These are phyloP conservation scores for Odontothrips loti DNA, from an alignment of 2,888 invertebrate species.

Conservation along the genomic window DNA sequence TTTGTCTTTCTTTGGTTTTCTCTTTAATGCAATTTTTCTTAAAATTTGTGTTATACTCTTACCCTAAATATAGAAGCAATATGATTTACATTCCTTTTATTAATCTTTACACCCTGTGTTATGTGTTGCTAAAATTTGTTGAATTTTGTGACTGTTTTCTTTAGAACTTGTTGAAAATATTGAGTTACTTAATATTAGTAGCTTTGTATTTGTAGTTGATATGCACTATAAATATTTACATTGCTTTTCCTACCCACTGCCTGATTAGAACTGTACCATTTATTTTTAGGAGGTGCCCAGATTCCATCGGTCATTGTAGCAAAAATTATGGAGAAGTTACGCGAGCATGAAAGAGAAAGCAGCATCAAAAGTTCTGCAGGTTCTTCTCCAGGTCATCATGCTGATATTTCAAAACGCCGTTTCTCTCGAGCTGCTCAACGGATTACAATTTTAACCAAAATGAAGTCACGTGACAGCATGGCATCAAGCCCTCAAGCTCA, in stretches of 20 bases:
- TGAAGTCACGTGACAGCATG: slow-evolving; percentile 28
- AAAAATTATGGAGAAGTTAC: slow-evolving; percentile 63
- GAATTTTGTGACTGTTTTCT: no score
- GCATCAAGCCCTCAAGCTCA: slow-evolving; percentile 33
- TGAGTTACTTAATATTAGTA: slow-evolving; percentile 29
- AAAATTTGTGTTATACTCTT: background rate
- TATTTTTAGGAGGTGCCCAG: slow-evolving; percentile 64
- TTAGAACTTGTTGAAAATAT: no score
- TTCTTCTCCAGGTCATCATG: slow-evolving; percentile 33
- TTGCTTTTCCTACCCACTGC: no score
- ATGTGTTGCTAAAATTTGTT: slow-evolving; percentile 9
- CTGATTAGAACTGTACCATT: slow-evolving; percentile 32
- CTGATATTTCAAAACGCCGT: slow-evolving; percentile 33
- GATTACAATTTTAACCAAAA: slow-evolving; percentile 31
- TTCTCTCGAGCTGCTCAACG: slow-evolving; percentile 27
- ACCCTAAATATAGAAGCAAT: background rate
- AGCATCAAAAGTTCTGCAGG: slow-evolving; percentile 30
- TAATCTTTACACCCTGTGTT: background rate
- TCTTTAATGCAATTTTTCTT: slow-evolving; percentile 21
- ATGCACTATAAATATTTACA: no score
- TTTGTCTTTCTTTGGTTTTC: background rate
- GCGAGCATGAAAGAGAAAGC: slow-evolving; percentile 40
- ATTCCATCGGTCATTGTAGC: slow-evolving; percentile 76
- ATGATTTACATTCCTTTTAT: background rate
- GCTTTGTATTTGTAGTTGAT: background rate